Percentiles rank a stretch among this genome's conserved stretches.
Evolutionary conservation across 2,888 invertebrate genomes (phyloP).

Genomic region (Melanargia galathea): DNA sequence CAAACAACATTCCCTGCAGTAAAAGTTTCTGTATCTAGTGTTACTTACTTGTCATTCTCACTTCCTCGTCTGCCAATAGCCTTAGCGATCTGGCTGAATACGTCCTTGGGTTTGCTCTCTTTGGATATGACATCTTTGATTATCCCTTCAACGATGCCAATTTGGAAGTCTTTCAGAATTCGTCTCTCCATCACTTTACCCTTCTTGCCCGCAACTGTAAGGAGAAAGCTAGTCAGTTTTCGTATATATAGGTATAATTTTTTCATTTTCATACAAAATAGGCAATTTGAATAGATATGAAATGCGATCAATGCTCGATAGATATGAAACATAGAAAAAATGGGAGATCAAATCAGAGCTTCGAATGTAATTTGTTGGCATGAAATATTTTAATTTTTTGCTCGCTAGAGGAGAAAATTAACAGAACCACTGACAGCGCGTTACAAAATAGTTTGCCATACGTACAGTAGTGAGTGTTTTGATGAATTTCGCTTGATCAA

Average conservation of each 20-base stretch:
- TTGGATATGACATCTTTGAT: constrained; percentile 87
- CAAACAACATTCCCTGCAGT: neutral
- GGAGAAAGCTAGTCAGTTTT: neutral
- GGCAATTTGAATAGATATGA: no score
- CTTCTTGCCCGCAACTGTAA: constrained; percentile 90
- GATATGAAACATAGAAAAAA: neutral
- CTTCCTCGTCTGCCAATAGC: constrained; percentile 87
- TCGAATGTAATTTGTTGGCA: neutral
- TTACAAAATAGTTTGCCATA: neutral
- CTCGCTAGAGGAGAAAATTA: constrained; percentile 1
- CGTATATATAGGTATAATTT: no score
- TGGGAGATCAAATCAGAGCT: neutral
- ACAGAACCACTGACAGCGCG: neutral
- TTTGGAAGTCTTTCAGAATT: constrained; percentile 94
- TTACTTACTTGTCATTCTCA: constrained; percentile 47
- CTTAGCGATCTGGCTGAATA: constrained; percentile 91
- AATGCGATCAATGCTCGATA: neutral
- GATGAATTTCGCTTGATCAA: no score
- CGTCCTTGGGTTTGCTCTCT: constrained; percentile 88
- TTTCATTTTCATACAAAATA: no score
- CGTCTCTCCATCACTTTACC: constrained; percentile 93
- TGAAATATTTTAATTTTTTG: neutral
- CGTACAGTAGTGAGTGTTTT: no score
- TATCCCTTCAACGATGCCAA: constrained; percentile 92
- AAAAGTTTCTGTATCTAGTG: neutral